Base-by-base conservation (phyloP, 30 jellyfish, hydroid and myxozoan species). In the Nemopilema nomurai region DNA sequence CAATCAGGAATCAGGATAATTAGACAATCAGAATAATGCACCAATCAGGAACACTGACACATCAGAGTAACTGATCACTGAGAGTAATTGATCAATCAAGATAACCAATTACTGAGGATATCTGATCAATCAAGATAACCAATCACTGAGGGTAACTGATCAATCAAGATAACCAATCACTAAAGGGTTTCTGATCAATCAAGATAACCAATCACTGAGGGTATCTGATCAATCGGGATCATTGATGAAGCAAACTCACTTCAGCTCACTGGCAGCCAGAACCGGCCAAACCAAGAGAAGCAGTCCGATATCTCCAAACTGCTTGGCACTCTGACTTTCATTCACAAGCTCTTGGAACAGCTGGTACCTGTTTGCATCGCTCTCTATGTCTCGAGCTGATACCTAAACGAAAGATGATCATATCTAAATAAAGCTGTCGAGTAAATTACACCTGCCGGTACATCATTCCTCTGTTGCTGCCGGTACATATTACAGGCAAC, bases 271-370 rank as follows among this genome's bases (percentile, higher is more conserved):
- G 18, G 90, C 90, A 41, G 90, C 87, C 19, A 89, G 70, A 23
- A 89, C 90, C 4, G 98, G 98, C 98, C 98, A 93, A 20, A 91
- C 85, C 18, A 76, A 68, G 18, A 93, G 91, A 21, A 93, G 67
- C 67, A 82, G 82, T 69, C 89, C 96, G 49, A 93, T 51, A 8
- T 96, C 90, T 8, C 74, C 70, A 20, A 86, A 83, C 50, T 84
- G 95, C n/a, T 73, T 84, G 16, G 28, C 32, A 20, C 53, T 33
- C 20, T 62, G 51, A 49, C 92, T 77, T 17, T 93, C 79, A 19
- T 62, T 65, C 67, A 78, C 28, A 22, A 93, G 80, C 18, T 64
- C 27, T 16, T 6, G 69, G 79, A 93, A 93, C 75, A 93, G 82
- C 13, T 84, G 31, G 52, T 49, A 77, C 30, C 98, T 69, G 25